phyloP scores from a whole-genome alignment of 2,888 invertebrate species.

The Lycaena phlaeas region DNA sequence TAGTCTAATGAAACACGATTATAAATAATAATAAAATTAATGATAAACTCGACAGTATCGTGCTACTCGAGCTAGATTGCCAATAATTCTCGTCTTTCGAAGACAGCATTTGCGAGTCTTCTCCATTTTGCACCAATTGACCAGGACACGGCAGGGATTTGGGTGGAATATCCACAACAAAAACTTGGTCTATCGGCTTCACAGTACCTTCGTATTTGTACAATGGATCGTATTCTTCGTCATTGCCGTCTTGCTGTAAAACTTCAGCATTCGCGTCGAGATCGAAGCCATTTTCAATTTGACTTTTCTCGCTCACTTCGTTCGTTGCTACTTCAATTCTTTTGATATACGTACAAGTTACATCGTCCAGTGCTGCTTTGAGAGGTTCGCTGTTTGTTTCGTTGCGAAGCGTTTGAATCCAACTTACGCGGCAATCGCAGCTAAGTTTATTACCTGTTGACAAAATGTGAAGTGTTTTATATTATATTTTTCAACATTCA shows the following conservation, averaged over 20 bases:
- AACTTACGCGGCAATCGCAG: slow-evolving; percentile 86
- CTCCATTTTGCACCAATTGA: slow-evolving; percentile 40
- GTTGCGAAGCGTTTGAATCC: slow-evolving; percentile 82
- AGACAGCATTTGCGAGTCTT: slow-evolving; percentile 59
- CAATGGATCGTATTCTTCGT: slow-evolving; percentile 34
- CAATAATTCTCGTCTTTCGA: slow-evolving; percentile 57
- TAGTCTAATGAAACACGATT: slow-evolving; percentile 15
- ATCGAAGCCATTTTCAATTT: slow-evolving; percentile 31
- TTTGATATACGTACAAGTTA: slow-evolving; percentile 70
- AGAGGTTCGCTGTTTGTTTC: slow-evolving; percentile 82
- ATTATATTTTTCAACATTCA: not conserved
- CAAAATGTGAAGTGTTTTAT: slow-evolving; percentile 15
- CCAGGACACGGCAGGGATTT: slow-evolving; percentile 46
- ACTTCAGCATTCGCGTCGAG: slow-evolving; percentile 32
- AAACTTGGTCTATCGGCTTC: slow-evolving; percentile 38
- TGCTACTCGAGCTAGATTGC: slow-evolving; percentile 38
- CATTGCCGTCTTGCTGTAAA: slow-evolving; percentile 32
- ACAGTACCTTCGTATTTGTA: slow-evolving; percentile 41
- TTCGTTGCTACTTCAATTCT: slow-evolving; percentile 23
- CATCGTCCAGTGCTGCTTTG: slow-evolving; percentile 77
- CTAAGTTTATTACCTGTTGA: slow-evolving; percentile 82
- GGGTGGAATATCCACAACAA: slow-evolving; percentile 39
- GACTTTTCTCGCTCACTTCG: slow-evolving; percentile 18
- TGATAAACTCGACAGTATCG: slow-evolving; percentile 27
- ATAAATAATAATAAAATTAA: slow-evolving; percentile 32